Conservation (phyloP, 2,797 vertebrate species). For the Alectoris magna region DNA sequence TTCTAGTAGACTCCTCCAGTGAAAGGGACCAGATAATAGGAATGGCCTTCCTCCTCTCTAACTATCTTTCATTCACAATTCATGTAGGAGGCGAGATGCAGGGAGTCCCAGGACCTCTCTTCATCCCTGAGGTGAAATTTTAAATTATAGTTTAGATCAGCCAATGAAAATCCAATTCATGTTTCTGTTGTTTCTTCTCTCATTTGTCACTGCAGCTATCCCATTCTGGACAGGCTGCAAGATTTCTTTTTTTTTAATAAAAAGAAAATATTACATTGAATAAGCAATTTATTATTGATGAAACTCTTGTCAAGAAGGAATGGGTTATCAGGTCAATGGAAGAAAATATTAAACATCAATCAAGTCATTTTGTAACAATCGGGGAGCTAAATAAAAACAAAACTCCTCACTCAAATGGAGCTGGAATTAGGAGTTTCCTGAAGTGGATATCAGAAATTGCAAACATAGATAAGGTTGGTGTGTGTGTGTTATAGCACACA, state of each 20-base stretch:
- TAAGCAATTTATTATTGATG: not conserved
- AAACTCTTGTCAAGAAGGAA: not conserved
- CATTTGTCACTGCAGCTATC: not conserved
- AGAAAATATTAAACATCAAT: not conserved
- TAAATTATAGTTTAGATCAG: conserved; percentile 12
- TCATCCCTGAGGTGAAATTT: not conserved
- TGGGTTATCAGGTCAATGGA: not conserved
- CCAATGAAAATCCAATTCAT: not conserved
- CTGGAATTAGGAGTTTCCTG: not conserved
- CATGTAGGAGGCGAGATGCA: not conserved
- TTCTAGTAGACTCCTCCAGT: not conserved
- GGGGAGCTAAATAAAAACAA: not conserved
- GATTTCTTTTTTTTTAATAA: not conserved
- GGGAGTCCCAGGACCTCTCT: not conserved
- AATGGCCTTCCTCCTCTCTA: not conserved
- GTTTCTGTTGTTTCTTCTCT: not conserved
- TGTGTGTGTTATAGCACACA: accelerated
- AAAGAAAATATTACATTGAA: not conserved
- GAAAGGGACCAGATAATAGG: not conserved
- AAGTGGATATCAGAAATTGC: not conserved
- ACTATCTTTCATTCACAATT: conserved; percentile 3
- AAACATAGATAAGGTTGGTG: not conserved
- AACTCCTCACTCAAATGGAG: not conserved
- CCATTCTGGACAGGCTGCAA: not conserved
- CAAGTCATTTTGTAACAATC: not conserved